A percentile compares a stretch with the other conserved stretches of the same genome.
Conservation (phyloP, 1,140 invertebrate genomes). For the Drosophila neocordata region DNA sequence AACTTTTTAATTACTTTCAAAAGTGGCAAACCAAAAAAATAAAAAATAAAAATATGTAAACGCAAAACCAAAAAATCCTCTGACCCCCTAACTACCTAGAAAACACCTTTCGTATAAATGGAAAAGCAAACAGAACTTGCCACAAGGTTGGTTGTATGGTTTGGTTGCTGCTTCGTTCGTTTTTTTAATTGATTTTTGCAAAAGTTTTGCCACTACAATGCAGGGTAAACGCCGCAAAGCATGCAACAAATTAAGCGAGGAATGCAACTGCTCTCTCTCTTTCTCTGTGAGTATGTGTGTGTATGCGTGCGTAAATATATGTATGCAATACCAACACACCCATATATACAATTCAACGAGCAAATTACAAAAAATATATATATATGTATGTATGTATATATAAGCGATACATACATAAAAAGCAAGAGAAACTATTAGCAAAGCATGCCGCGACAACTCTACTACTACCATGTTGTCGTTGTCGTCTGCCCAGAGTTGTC, state of each 20-base stretch:
- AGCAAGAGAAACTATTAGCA: slow-evolving; percentile 63
- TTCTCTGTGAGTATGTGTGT: neutral
- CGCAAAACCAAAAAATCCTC: neutral
- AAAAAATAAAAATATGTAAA: neutral
- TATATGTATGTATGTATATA: neutral
- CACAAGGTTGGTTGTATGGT: slow-evolving; percentile 41
- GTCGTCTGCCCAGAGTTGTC: slow-evolving; percentile 47
- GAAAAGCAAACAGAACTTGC: slow-evolving; percentile 50
- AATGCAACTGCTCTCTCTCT: slow-evolving; percentile 54
- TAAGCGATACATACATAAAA: slow-evolving; percentile 44
- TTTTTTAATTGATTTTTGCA: slow-evolving; percentile 36
- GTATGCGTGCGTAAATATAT: slow-evolving; percentile 42
- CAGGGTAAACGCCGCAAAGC: slow-evolving; percentile 46
- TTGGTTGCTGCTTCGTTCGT: neutral
- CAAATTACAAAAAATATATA: slow-evolving; percentile 13
- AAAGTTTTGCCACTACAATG: slow-evolving; percentile 43
- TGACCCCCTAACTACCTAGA: neutral
- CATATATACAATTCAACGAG: slow-evolving; percentile 26
- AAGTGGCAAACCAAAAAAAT: slow-evolving; percentile 13
- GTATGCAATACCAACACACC: slow-evolving; percentile 32
- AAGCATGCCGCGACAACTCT: slow-evolving; percentile 63
- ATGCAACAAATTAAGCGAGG: slow-evolving; percentile 71
- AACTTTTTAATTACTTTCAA: slow-evolving; percentile 65
- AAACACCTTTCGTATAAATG: slow-evolving; percentile 65
- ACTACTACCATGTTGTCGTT: slow-evolving; percentile 12